Evolutionary conservation across 2,113 vertebrate species (phyloP).

Genomic region (Lontra canadensis): DNA sequence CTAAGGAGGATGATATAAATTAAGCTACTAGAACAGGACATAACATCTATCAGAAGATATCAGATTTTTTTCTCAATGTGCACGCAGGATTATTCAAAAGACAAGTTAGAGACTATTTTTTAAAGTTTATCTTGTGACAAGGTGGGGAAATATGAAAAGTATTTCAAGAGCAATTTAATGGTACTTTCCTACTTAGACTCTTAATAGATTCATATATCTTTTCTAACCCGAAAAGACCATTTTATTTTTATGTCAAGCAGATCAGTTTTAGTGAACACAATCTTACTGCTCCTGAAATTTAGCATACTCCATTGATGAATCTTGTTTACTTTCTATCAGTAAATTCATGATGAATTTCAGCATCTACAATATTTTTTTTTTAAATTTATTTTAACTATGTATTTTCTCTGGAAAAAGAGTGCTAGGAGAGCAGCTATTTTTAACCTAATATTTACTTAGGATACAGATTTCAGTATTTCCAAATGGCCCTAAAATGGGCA

Average conservation of each 20-base stretch:
- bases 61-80: neutral
- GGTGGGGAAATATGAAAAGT: neutral
- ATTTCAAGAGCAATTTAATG: neutral
- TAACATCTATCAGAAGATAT: neutral
- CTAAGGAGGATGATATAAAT: neutral
- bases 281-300: neutral
- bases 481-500: neutral
- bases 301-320: neutral
- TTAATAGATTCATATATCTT: neutral
- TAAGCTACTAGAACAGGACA: neutral
- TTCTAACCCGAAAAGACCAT: neutral
- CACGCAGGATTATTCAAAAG: neutral
- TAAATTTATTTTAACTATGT: slow-evolving; percentile 9
- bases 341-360: neutral
- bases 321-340: slow-evolving; percentile 18
- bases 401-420: neutral
- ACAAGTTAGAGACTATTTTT: neutral
- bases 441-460: neutral
- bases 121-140: neutral
- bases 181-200: neutral
- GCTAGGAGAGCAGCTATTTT: neutral
- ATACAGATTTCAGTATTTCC: neutral
- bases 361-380: slow-evolving; percentile 11
- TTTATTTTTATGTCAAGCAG: neutral
- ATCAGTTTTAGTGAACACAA: neutral